Base-by-base conservation (phyloP, 1,140 invertebrate genomes). In the Temnothorax nylanderi region DNA sequence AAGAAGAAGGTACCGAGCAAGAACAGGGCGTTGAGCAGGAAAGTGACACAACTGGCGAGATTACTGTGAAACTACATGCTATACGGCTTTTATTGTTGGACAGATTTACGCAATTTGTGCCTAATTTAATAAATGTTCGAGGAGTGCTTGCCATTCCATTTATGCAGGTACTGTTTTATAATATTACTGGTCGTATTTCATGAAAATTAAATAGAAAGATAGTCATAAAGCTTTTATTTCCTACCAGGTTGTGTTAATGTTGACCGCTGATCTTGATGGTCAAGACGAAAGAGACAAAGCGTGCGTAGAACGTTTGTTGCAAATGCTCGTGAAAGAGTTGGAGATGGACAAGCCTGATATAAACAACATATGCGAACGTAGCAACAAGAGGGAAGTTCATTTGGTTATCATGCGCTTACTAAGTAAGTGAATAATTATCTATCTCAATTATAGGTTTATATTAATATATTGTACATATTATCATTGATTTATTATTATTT, bases 111-210 rank as follows among this genome's bases (percentile, higher is more conserved):
- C 94, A 96, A n/a, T 96, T 97, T 88, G 94, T 98, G 56, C 96
- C 96, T 0, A 94, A 96, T 85, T 93, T 97, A 7, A 95, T 95
- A 54, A 95, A 96, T 80, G 96, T 97, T 72, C 95, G 97, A 58
- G 99, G 99, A 11, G 97, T 98, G 2, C 96, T 98, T 80, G 97
- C 98, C 13, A 98, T 99, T 94, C 99, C 99, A 0, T 98, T 98
- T 87, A 97, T 99, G 95, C 98, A 98, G 96, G 98, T 98, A 62
- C 13, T 5, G 21, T 1, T 80, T 85, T 88, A 67, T 8, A 58
- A 34, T 71, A 62, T 69, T 32, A 11, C 32, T 60, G 5, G 87
- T 10, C 93, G 95, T 69, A 90, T 94, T 0, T 93, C 21, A 62
- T 10, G 5, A 64, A 67, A 32, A 26, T 37, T 71, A 6, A 41